Evolutionary conservation across 92 coral and sea anemone species (phyloP).

Genomic region (Pocillopora grandis): DNA sequence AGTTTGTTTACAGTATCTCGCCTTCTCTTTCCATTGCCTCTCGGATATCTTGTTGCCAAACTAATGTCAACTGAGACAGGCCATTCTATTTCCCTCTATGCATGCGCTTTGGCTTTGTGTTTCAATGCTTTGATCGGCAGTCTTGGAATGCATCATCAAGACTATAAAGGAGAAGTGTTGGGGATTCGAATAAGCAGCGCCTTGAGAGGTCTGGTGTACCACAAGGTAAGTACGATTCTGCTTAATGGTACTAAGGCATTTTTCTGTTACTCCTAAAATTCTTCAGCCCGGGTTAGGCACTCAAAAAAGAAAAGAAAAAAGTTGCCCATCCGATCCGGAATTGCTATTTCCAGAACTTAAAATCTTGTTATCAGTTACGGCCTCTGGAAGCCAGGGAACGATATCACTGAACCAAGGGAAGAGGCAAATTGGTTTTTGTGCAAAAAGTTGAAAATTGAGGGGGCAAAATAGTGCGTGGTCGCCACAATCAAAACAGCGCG

Average conservation of each 20-base stretch:
- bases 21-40: neutral
- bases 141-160: neutral
- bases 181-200: neutral
- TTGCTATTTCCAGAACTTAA: no score
- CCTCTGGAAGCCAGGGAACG: no score
- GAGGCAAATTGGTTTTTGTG: no score
- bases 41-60: neutral
- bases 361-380: no score
- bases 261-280: neutral
- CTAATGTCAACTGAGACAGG: neutral
- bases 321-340: no score
- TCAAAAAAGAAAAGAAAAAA: no score
- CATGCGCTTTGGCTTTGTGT: neutral
- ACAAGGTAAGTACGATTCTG: neutral
- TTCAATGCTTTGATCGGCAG: neutral
- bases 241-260: no score
- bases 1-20: neutral
- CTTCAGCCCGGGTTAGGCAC: neutral
- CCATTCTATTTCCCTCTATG: neutral
- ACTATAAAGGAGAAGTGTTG: neutral
- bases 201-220: constrained; percentile 1
- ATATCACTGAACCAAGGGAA: no score
- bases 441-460: no score
- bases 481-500: no score
- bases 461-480: no score